Evolutionary conservation across 2,113 vertebrate species (phyloP).

Genomic region (Lonchura striata): DNA sequence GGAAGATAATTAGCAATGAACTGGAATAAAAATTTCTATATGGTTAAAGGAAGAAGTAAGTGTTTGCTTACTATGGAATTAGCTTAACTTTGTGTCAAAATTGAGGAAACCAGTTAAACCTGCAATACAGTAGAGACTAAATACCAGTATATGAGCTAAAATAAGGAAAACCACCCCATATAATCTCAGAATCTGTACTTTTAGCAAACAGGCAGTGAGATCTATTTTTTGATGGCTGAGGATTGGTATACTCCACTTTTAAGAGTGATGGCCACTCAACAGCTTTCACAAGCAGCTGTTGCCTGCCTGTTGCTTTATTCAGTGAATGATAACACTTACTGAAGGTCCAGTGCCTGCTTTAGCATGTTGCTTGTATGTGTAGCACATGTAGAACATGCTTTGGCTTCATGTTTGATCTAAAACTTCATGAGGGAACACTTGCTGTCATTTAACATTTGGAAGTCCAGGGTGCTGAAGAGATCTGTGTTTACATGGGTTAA

Average conservation of each 20-base stretch:
- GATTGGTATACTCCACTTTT: not conserved
- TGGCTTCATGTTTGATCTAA: not conserved
- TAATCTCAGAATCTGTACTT: not conserved
- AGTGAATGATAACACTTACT: not conserved
- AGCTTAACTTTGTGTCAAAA: not conserved
- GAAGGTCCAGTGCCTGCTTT: not conserved
- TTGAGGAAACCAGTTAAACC: not conserved
- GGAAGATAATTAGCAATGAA: not conserved
- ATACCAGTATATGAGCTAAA: not conserved
- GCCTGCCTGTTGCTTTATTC: not conserved
- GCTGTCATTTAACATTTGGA: not conserved
- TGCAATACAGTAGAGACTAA: not conserved
- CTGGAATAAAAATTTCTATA: not conserved
- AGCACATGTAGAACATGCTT: not conserved
- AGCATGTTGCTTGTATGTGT: not conserved
- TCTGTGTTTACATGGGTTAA: not conserved
- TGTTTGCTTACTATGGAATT: not conserved
- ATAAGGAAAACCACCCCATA: fast-evolving
- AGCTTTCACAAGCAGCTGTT: not conserved
- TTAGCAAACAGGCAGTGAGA: not conserved
- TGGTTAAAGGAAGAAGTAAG: not conserved
- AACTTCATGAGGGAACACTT: fast-evolving
- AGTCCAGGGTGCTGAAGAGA: not conserved
- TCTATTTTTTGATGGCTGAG: not conserved
- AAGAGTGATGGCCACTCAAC: too few relatives aligned